Evolutionary conservation across 2,113 vertebrate genomes (phyloP), one percentile per base, ranked within the genome.

Genomic region (Tupaia chinensis): DNA sequence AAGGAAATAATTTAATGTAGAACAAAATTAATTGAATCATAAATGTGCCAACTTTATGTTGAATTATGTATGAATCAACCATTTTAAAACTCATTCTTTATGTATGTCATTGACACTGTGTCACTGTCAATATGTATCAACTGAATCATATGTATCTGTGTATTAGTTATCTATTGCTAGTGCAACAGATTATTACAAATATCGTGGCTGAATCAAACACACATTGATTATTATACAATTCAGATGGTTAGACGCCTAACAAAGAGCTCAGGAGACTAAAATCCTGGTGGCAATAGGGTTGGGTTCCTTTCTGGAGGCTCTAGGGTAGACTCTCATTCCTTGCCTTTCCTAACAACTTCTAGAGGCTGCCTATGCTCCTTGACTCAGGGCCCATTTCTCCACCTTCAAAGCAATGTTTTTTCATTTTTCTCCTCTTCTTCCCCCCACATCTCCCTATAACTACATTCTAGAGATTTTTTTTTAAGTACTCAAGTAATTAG

Each of bases 21-120:
- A 88, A 84, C 94, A 60, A 94, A 89, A 63, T 88, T 69, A 68
- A 56, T 94, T 77, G 58, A 85, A 76, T 78, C 20, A 76, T 69
- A 60, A 44, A 80, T 87, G 53, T 85, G 44, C 15, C 29, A 63
- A 83, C 27, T 81, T 69, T 85, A 86, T 78, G 15, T 66, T 85
- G 80, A 85, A 80, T 79, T 89, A 72, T 68, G 13, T 86, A 23
- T 81, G 54, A 80, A 63, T 84, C 23, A 77, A 66, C 29, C 4
- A 22, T 27, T 70, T 81, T 20, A 58, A 76, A 93, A 66, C 17
- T 87, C 13, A 91, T 53, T 76, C 22, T 91, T 70, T 76, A 70
- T 74, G 2, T 85, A 61, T 29, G 5, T 83, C 58, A 53, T 78
- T 89, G 34, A 77, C 12, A 69, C 9, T 68, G 23, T 29, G 5